Base-by-base conservation (phyloP, 2,888 invertebrate genomes). In the Stenurella melanura region DNA sequence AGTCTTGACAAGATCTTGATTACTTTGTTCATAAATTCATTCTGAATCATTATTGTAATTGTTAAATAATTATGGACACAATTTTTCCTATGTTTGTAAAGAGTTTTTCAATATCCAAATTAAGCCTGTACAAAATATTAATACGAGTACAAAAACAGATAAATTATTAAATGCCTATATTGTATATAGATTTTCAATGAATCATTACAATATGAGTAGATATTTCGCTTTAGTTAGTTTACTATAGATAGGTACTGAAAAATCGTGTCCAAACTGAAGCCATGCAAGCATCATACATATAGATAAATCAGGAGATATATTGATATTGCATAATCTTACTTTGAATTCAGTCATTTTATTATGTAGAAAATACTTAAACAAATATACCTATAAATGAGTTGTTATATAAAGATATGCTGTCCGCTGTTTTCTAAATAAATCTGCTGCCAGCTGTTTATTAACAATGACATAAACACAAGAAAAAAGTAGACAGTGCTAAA, bases 101-200 rank as follows among this genome's bases (percentile, higher is more conserved):
- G 42, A n/a, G 50, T 50, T 50, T 50, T 50, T 50, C 42, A 50
- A 50, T 50, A 50, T 50, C 50, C 50, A 50, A 42, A 17, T n/a
- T n/a, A 50, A n/a, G n/a, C n/a, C n/a, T 50, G n/a, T 50, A n/a
- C 50, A 50, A n/a, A 50, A 17, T 50, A n/a, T 50, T 50, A 50
- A 50, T n/a, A 50, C 1, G n/a, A 50, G 50, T 50, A 50, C 50
- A 50, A 50, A 50, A 50, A 50, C 15, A 50, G 11, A 15, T 38
- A 38, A 42, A 42, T 42, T 42, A 42, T 42, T 42, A 42, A 15
- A 42, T 42, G 42, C 42, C 15, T 42, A 42, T 42, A 42, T 42
- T 15, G 15, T 42, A 11, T 42, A 42, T 34, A 34, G 7, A 34
- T 34, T 34, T 34, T 34, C 3, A 34, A 34, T 34, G 30, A 4